Percentiles rank a stretch among this genome's conserved stretches.
Evolutionary conservation across 1,140 invertebrate genomes (phyloP).

Genomic region (Drosophila insularis): DNA sequence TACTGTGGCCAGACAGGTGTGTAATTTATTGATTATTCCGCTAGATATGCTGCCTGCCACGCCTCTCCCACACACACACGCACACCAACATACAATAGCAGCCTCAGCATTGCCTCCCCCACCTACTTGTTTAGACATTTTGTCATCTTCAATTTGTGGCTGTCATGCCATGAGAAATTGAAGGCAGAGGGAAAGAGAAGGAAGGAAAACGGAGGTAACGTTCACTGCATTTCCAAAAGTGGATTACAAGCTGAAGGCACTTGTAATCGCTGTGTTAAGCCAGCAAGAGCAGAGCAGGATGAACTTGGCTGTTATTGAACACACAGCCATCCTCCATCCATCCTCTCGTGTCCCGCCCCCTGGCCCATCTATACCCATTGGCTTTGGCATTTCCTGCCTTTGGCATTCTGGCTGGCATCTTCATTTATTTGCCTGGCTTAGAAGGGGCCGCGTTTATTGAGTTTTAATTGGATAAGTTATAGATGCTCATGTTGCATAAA

Average conservation of each 20-base stretch:
- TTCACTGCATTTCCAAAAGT: conserved; percentile 76
- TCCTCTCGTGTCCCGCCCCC: not conserved
- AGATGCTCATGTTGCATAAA: conserved; percentile 79
- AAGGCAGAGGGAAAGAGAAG: conserved; percentile 15
- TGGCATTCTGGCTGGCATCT: conserved; percentile 59
- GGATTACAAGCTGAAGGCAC: conserved; percentile 79
- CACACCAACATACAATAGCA: conserved; percentile 5
- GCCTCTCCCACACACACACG: conserved; percentile 9
- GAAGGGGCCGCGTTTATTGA: conserved; percentile 69
- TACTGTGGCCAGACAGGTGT: conserved; percentile 77
- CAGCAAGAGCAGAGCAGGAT: conserved; percentile 27
- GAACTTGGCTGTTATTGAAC: conserved; percentile 61
- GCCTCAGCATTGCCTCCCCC: conserved; percentile 2
- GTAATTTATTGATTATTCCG: conserved; percentile 81
- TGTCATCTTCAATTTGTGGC: conserved; percentile 81
- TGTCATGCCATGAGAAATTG: conserved; percentile 65
- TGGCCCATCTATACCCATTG: conserved; percentile 6
- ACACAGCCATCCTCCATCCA: conserved; percentile 27
- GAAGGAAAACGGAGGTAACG: conserved; percentile 10
- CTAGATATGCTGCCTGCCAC: conserved; percentile 64
- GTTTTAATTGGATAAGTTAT: conserved; percentile 81
- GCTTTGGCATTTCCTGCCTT: conserved; percentile 25
- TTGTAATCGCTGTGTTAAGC: conserved; percentile 81
- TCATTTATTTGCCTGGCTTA: conserved; percentile 54
- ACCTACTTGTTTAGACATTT: conserved; percentile 77